Conservation (phyloP, 2,888 invertebrate species). For the Trichogramma dendrolimi region DNA sequence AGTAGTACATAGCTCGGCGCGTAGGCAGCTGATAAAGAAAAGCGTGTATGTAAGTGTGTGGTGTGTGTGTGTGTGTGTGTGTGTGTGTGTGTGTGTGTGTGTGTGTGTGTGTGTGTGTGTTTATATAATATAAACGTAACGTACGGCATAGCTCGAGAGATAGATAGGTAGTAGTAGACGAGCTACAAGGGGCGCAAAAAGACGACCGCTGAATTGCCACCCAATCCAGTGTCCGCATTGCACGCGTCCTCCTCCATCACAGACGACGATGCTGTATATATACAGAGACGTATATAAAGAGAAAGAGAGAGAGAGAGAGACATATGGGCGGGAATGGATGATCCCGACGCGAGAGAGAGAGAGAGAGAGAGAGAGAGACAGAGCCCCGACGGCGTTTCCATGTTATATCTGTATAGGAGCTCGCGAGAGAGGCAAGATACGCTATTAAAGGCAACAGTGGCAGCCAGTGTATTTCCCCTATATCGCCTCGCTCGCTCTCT, state of each 20-base stretch:
- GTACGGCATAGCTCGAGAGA: not conserved
- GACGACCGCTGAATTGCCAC: conserved; percentile 14
- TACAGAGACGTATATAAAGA: no score
- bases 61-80: no score
- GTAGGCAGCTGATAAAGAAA: no score
- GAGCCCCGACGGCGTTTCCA: conserved; percentile 12
- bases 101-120: no score
- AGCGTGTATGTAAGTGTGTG: no score
- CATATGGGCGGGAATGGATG: conserved; percentile 4
- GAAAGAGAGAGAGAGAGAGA: not conserved
- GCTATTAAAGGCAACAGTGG: conserved; percentile 45
- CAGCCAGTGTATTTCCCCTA: conserved; percentile 2
- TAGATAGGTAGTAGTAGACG: not conserved
- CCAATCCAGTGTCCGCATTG: conserved; percentile 11
- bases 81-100: no score
- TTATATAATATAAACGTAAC: no score
- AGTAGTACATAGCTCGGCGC: no score
- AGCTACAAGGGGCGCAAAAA: conserved; percentile 1
- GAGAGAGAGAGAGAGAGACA: conserved; percentile 11
- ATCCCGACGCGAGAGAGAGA: conserved; percentile 7
- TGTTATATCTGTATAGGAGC: conserved; percentile 19
- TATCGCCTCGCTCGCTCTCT: conserved; percentile 32
- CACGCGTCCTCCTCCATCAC: not conserved
- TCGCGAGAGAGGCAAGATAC: conserved; percentile 43
- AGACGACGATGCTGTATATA: no score